phyloP scores from a whole-genome alignment of 1,140 invertebrate species.

The Drosophila prosaltans region DNA sequence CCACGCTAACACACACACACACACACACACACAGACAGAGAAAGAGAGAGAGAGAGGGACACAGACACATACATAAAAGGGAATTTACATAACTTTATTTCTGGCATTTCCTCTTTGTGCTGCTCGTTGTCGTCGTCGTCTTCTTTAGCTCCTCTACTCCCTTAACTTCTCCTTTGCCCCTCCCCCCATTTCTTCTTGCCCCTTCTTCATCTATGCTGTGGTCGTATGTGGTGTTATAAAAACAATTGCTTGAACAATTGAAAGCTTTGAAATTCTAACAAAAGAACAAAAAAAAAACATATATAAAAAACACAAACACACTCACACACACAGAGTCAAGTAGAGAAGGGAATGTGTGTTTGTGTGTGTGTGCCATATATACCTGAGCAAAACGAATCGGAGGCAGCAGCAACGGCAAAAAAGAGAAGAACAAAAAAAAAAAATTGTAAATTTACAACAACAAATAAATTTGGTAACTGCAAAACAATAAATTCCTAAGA shows the following conservation, averaged over 20 bases:
- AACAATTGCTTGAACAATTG: conserved; percentile 72
- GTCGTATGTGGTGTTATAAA: conserved; percentile 65
- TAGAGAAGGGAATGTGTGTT: conserved; percentile 18
- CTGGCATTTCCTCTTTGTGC: conserved; percentile 68
- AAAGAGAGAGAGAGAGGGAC: neutral
- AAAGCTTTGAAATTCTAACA: conserved; percentile 48
- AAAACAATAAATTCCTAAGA: conserved; percentile 77
- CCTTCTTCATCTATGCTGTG: conserved; percentile 10
- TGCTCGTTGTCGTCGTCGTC: conserved; percentile 7
- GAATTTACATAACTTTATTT: conserved; percentile 80
- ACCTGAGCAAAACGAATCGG: conserved; percentile 42
- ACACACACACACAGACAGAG: neutral
- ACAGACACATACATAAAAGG: conserved; percentile 41
- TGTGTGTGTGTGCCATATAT: conserved; percentile 20
- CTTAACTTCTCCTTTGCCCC: no score
- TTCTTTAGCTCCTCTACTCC: conserved; percentile 11
- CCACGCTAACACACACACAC: conserved; percentile 34
- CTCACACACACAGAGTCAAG: neutral
- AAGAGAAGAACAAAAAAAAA: conserved; percentile 35
- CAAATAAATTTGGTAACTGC: conserved; percentile 79
- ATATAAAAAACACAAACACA: conserved; percentile 38
- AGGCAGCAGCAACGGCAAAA: neutral
- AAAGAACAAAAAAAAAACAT: conserved; percentile 34
- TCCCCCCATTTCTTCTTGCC: neutral
- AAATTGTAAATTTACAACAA: conserved; percentile 79